A percentile compares a stretch with the other conserved stretches of the same genome.
These are phyloP conservation scores for Centropus unirufus DNA, from an alignment of 2,113 vertebrate genomes.

Conservation along the genomic window DNA sequence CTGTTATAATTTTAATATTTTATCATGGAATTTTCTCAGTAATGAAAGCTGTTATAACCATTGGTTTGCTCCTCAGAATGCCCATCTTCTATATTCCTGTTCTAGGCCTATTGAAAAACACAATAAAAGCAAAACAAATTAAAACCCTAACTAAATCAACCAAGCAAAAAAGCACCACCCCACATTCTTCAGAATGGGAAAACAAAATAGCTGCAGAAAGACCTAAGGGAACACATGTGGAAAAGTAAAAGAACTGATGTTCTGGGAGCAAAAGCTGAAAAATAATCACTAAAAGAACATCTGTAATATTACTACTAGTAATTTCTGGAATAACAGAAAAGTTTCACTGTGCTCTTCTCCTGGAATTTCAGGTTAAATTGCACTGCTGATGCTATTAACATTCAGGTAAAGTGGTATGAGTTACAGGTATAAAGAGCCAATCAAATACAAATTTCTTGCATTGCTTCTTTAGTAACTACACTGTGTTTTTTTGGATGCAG, in stretches of 20 bases:
- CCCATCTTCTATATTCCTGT: not conserved
- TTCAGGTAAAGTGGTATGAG: not conserved
- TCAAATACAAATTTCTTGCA: not conserved
- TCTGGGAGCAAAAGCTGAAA: not conserved
- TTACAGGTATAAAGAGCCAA: not conserved
- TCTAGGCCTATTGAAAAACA: not conserved
- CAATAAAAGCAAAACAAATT: not conserved
- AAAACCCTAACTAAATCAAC: no score
- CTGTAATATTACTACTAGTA: not conserved
- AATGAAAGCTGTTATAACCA: not conserved
- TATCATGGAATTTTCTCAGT: not conserved
- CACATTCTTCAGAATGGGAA: not conserved
- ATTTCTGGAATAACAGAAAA: not conserved
- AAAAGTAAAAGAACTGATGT: not conserved
- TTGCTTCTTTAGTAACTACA: not conserved
- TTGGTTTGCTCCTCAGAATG: not conserved
- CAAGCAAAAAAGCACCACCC: not conserved
- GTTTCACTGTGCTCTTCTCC: not conserved
- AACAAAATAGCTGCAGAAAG: not conserved
- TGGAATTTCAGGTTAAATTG: not conserved
- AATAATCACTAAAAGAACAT: not conserved
- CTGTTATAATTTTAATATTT: not conserved
- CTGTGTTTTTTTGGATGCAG: not conserved
- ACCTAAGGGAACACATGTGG: not conserved
- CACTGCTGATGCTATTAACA: not conserved